Conservation (phyloP, 2,113 vertebrate species). For the Oryzias celebensis region DNA sequence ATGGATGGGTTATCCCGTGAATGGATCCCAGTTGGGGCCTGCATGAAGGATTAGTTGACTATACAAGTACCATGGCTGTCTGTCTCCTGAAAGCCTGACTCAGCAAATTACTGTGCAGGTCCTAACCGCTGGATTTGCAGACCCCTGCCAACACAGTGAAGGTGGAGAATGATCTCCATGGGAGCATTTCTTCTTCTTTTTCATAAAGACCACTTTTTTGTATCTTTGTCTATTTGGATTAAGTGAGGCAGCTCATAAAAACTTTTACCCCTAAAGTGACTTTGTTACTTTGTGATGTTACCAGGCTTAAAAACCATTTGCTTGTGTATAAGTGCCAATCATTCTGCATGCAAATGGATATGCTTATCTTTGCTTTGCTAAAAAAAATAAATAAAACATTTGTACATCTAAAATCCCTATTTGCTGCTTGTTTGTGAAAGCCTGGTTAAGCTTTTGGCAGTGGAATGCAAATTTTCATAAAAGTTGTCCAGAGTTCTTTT, state of each 20-base stretch:
- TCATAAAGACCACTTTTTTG: constrained; percentile 4
- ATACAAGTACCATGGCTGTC: constrained; percentile 47
- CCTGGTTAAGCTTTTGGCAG: too few species aligned
- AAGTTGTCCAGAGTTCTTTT: too few species aligned
- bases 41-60: constrained; percentile 60
- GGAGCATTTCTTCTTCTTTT: neutral
- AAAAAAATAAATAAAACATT: constrained; percentile 14
- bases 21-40: constrained; percentile 30
- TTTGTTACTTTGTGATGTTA: constrained; percentile 20
- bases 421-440: neutral
- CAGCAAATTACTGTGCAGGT: constrained; percentile 50
- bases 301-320: constrained; percentile 18
- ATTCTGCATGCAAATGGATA: constrained; percentile 18
- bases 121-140: constrained; percentile 33
- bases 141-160: constrained; percentile 2
- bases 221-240: constrained; percentile 5
- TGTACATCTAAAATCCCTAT: neutral
- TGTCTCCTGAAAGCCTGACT: constrained; percentile 53
- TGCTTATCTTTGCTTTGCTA: neutral
- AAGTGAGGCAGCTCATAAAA: neutral
- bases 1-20: constrained; percentile 37
- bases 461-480: too few species aligned
- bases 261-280: neutral
- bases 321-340: constrained; percentile 22
- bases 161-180: neutral